phyloP scores from a whole-genome alignment of 2,797 vertebrate species.

The Diplodus sargus region DNA sequence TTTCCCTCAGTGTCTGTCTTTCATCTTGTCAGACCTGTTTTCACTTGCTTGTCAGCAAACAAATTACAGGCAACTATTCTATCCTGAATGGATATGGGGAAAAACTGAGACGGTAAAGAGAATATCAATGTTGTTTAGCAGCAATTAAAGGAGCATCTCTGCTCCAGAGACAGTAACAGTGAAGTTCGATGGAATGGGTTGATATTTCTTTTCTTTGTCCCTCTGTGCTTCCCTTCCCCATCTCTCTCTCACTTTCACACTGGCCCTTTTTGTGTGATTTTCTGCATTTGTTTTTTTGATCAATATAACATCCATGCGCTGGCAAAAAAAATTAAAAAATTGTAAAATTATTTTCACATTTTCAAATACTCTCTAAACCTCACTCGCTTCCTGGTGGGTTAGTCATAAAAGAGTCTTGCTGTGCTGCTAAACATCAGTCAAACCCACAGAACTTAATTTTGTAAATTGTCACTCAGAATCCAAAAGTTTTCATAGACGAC shows the following conservation, averaged over 20 bases:
- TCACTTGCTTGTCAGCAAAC: slow-evolving; percentile 54
- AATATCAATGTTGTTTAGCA: slow-evolving; percentile 44
- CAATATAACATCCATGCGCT: neutral
- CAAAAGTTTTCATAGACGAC: neutral
- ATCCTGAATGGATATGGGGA: slow-evolving; percentile 36
- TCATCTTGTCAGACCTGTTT: slow-evolving; percentile 48
- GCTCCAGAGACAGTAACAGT: slow-evolving; percentile 12
- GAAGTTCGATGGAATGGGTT: slow-evolving; percentile 14
- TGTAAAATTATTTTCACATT: neutral
- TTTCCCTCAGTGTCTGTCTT: slow-evolving; percentile 30
- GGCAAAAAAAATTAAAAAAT: too few relatives aligned
- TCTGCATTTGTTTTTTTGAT: neutral
- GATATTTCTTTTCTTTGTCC: neutral
- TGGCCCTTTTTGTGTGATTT: neutral
- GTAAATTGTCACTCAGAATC: neutral
- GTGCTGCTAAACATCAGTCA: neutral
- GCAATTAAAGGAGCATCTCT: slow-evolving; percentile 45
- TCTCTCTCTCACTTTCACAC: neutral
- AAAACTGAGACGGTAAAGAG: slow-evolving; percentile 32
- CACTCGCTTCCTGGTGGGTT: too few relatives aligned
- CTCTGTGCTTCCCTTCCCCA: neutral
- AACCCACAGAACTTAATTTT: neutral
- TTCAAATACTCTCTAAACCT: neutral
- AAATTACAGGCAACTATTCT: slow-evolving; percentile 48
- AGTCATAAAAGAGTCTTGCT: neutral